phyloP scores from a whole-genome alignment of 2,888 invertebrate species.

The Incurvaria masculella region DNA sequence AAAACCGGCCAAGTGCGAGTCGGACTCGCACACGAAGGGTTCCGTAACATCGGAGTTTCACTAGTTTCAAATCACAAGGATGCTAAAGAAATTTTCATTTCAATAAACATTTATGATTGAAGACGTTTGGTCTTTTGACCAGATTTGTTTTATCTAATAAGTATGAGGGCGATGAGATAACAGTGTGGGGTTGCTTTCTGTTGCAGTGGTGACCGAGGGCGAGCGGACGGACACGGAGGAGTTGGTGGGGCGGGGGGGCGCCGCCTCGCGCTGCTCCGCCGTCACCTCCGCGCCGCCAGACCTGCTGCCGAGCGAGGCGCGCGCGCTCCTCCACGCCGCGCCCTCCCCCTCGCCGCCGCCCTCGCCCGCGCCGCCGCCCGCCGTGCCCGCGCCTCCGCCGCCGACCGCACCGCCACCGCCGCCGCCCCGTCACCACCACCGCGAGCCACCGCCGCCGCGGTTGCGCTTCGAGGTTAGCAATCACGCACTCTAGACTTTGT shows the following conservation, averaged over 20 bases:
- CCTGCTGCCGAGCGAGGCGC: slow-evolving; percentile 55
- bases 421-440: slow-evolving; percentile 5
- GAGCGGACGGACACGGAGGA: slow-evolving; percentile 70
- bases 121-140: too few species aligned
- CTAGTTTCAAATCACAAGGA: too few species aligned
- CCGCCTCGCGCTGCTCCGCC: slow-evolving; percentile 57
- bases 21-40: too few species aligned
- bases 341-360: slow-evolving; percentile 22
- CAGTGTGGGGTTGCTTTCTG: slow-evolving; percentile 4
- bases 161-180: too few species aligned
- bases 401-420: slow-evolving; percentile 2
- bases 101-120: too few species aligned
- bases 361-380: slow-evolving; percentile 22
- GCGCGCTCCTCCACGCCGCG: slow-evolving; percentile 43
- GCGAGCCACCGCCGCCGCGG: slow-evolving; percentile 7
- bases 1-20: too few species aligned
- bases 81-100: too few species aligned
- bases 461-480: slow-evolving; percentile 14
- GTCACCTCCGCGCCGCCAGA: slow-evolving; percentile 65
- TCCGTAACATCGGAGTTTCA: too few species aligned
- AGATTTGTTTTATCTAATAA: too few species aligned
- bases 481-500: not conserved
- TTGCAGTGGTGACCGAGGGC: slow-evolving; percentile 61
- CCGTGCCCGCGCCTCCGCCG: slow-evolving; percentile 8
- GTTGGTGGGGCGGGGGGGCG: slow-evolving; percentile 60